Percentiles rank a stretch among this genome's conserved stretches.
phyloP scores from a whole-genome alignment of 2,113 vertebrate genomes.

The Cettia cetti region DNA sequence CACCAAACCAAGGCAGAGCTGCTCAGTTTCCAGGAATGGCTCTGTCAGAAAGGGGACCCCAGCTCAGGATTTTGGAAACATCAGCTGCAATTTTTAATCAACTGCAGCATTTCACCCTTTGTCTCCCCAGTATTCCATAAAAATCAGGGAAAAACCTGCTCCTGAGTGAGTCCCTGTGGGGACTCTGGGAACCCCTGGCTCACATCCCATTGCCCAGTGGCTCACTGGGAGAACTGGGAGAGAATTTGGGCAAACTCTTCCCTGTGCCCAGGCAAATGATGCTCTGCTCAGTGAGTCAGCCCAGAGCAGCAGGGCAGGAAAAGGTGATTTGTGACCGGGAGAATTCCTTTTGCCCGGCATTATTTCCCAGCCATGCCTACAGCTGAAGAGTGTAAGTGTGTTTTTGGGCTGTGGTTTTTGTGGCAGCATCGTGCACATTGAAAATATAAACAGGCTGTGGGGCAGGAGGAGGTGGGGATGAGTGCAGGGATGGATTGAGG shows the following conservation, averaged over 20 bases:
- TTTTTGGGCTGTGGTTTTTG: background rate
- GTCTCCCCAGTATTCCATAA: background rate
- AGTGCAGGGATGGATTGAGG: background rate
- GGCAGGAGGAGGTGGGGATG: background rate
- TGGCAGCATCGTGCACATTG: background rate
- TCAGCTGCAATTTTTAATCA: background rate
- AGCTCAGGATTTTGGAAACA: background rate
- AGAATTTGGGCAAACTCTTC: too few relatives aligned
- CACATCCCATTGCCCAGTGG: background rate
- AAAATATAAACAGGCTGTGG: background rate
- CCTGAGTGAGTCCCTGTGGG: background rate
- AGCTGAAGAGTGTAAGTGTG: background rate
- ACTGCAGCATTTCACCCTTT: background rate
- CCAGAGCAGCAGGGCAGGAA: background rate
- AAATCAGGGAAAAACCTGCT: background rate
- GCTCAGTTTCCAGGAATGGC: background rate
- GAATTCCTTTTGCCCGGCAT: background rate
- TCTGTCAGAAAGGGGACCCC: background rate
- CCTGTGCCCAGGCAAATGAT: background rate
- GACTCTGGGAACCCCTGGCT: background rate
- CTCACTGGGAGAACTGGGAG: background rate
- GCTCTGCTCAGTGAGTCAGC: background rate
- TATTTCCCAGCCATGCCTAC: background rate
- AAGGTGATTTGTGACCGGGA: background rate
- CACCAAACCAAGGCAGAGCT: background rate